Percentiles rank a stretch among this genome's conserved stretches.
Conservation (phyloP, 2,888 invertebrate species). For the Apeira syringaria region DNA sequence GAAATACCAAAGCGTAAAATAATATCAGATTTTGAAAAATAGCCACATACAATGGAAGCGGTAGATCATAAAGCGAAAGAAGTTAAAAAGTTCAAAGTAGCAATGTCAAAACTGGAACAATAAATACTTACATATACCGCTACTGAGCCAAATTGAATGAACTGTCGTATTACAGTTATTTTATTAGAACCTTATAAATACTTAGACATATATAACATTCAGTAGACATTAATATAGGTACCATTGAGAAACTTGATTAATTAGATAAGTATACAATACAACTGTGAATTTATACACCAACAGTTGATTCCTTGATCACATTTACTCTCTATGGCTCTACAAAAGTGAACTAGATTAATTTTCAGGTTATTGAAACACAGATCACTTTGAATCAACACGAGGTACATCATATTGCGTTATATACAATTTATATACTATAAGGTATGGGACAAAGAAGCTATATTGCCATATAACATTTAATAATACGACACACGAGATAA, state of each 20-base stretch:
- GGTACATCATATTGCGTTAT: conserved; percentile 51
- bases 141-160: conserved; percentile 71
- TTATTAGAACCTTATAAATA: conserved; percentile 65
- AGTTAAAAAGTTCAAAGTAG: conserved; percentile 48
- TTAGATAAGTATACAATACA: conserved; percentile 58
- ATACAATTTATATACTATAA: conserved; percentile 47
- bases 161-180: conserved; percentile 60
- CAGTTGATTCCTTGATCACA: conserved; percentile 36
- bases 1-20: conserved; percentile 49
- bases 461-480: conserved; percentile 77
- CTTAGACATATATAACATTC: conserved; percentile 82
- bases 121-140: conserved; percentile 57
- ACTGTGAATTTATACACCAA: conserved; percentile 48
- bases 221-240: conserved; percentile 76
- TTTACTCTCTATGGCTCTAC: conserved; percentile 10
- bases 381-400: conserved; percentile 51
- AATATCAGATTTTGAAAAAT: conserved; percentile 33
- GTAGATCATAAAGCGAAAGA: conserved; percentile 31
- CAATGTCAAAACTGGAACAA: conserved; percentile 76
- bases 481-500: conserved; percentile 70
- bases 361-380: conserved; percentile 41
- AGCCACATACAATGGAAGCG: conserved; percentile 44
- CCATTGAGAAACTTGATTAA: conserved; percentile 63
- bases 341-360: conserved; percentile 34
- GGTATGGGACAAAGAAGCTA: conserved; percentile 59